These are phyloP conservation scores for Cebus imitator DNA, from an alignment of 2,113 vertebrate species.

Conservation along the genomic window DNA sequence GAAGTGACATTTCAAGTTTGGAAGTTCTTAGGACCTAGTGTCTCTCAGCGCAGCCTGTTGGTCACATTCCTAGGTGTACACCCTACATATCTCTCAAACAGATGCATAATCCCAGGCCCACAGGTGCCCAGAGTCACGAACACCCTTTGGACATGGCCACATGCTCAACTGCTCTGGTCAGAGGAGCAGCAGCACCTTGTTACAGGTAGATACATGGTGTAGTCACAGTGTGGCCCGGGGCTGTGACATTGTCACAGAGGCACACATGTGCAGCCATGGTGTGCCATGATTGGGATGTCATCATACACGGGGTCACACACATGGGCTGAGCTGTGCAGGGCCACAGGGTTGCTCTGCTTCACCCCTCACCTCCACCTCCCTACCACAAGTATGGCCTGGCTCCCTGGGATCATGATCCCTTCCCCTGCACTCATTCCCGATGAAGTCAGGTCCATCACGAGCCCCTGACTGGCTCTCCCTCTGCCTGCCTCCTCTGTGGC, in stretches of 20 bases:
- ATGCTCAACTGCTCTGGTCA: background rate
- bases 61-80: background rate
- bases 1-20: background rate
- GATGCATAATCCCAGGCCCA: background rate
- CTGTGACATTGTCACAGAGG: background rate
- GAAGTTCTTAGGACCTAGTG: background rate
- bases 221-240: background rate
- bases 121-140: background rate
- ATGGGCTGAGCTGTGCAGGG: rapidly evolving
- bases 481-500: background rate
- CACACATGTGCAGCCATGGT: background rate
- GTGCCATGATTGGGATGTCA: background rate
- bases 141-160: background rate
- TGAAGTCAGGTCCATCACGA: background rate
- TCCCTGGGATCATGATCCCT: background rate
- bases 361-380: background rate
- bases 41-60: background rate
- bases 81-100: background rate
- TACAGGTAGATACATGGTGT: background rate
- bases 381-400: background rate
- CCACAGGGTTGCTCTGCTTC: background rate
- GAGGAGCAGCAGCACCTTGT: background rate
- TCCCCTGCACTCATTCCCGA: background rate
- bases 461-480: background rate
- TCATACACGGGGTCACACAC: background rate